Percentiles rank a stretch among this genome's conserved stretches.
Conservation (phyloP, 2,888 invertebrate genomes). For the Folsomia candida region DNA sequence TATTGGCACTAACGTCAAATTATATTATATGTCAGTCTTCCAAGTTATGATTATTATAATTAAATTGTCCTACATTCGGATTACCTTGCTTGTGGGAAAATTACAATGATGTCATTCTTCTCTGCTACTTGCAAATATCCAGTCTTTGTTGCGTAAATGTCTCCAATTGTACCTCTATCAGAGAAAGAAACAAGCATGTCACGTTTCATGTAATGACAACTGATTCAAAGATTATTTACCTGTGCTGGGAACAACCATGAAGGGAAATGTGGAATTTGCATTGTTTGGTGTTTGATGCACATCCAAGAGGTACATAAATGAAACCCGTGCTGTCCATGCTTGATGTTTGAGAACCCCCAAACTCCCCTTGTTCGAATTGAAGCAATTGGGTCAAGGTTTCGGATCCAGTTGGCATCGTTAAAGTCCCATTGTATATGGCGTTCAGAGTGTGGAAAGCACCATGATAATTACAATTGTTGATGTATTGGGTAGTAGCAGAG, state of each 20-base stretch:
- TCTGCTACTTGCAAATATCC: slow-evolving; percentile 46
- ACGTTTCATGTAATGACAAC: no score
- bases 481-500: slow-evolving; percentile 36
- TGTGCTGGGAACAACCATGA: slow-evolving; percentile 49
- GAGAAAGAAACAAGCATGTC: no score
- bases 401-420: slow-evolving; percentile 32
- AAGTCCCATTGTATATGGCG: slow-evolving; percentile 49
- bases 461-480: slow-evolving; percentile 52
- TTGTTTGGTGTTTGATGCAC: slow-evolving; percentile 25
- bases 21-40: no score
- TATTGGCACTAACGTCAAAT: no score
- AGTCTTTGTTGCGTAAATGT: slow-evolving; percentile 39
- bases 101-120: slow-evolving; percentile 44
- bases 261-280: slow-evolving; percentile 49
- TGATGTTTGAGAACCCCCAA: slow-evolving; percentile 33
- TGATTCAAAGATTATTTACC: no score
- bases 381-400: slow-evolving; percentile 23
- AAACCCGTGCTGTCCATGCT: slow-evolving; percentile 40
- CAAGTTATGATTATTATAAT: no score
- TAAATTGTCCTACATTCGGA: no score
- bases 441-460: slow-evolving; percentile 52
- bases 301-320: slow-evolving; percentile 47
- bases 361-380: slow-evolving; percentile 48
- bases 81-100: slow-evolving; percentile 49
- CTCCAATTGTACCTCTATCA: slow-evolving; percentile 27